Evolutionary conservation across 1,140 invertebrate genomes (phyloP).

Genomic region (Drosophila subobscura): DNA sequence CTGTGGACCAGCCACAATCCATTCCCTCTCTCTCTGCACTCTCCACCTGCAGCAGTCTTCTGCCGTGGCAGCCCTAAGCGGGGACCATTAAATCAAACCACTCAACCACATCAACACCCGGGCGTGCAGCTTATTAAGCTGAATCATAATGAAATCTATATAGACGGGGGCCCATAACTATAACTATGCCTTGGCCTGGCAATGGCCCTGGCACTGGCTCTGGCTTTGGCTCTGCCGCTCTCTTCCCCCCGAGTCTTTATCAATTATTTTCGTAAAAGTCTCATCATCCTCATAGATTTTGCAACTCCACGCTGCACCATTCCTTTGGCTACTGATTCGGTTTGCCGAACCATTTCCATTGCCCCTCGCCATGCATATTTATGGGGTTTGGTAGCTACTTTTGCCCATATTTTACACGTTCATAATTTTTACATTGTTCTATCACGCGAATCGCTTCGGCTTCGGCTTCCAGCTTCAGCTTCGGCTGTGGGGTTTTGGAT

Average conservation of each 20-base stretch:
- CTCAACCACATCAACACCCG: slow-evolving; percentile 64
- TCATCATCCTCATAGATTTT: slow-evolving; percentile 52
- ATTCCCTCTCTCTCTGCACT: slow-evolving; percentile 2
- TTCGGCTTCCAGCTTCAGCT: slow-evolving; percentile 29
- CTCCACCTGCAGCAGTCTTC: neutral
- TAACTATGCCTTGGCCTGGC: neutral
- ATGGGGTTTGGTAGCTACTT: slow-evolving; percentile 42
- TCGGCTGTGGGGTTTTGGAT: slow-evolving; percentile 27
- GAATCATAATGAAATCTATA: slow-evolving; percentile 65
- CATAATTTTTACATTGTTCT: slow-evolving; percentile 80
- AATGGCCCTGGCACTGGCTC: too few species aligned
- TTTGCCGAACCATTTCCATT: neutral
- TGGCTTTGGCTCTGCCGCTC: too few species aligned
- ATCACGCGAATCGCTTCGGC: slow-evolving; percentile 68
- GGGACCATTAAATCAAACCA: slow-evolving; percentile 64
- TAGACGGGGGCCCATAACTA: slow-evolving; percentile 8
- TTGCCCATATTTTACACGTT: slow-evolving; percentile 74
- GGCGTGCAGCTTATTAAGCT: slow-evolving; percentile 61
- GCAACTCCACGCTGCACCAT: slow-evolving; percentile 5
- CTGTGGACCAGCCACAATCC: too few species aligned
- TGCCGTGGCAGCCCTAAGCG: slow-evolving; percentile 38
- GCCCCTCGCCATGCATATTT: slow-evolving; percentile 61
- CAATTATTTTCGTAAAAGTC: slow-evolving; percentile 64
- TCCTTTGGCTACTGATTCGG: slow-evolving; percentile 9
- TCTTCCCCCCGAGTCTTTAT: slow-evolving; percentile 41